These are phyloP conservation scores for Syngnathus scovelli DNA, from an alignment of 2,113 vertebrate genomes.

Conservation along the genomic window DNA sequence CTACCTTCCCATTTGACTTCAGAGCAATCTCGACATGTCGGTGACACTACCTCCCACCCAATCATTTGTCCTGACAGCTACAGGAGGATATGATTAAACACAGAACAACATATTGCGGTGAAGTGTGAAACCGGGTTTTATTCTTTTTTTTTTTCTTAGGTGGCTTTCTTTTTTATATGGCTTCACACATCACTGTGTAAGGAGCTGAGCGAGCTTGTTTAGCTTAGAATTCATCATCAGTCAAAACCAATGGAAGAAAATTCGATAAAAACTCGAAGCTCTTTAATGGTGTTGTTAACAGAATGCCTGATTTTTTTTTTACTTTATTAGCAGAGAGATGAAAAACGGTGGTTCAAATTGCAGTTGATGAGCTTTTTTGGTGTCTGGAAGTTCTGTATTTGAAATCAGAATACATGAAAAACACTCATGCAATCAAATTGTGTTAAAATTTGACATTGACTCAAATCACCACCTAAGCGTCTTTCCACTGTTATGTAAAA, in stretches of 20 bases:
- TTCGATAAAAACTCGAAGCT: not conserved
- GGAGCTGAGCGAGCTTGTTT: not conserved
- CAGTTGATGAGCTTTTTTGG: not conserved
- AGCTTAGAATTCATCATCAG: not conserved
- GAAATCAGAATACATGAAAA: too few species aligned
- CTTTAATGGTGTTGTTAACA: not conserved
- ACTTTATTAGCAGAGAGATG: not conserved
- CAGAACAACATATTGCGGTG: not conserved
- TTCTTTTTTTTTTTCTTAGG: not conserved
- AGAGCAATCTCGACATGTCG: not conserved
- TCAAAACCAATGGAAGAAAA: not conserved
- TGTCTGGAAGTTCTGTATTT: too few species aligned
- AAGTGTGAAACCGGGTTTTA: not conserved
- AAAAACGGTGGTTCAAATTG: not conserved
- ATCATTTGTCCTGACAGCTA: conserved; percentile 1
- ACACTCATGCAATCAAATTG: not conserved
- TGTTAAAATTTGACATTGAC: not conserved
- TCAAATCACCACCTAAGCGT: not conserved
- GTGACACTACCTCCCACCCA: not conserved
- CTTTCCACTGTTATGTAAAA: not conserved
- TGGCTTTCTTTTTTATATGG: not conserved
- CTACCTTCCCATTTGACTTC: not conserved
- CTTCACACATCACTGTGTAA: not conserved
- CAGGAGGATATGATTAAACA: conserved; percentile 1
- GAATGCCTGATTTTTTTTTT: not conserved